Evolutionary conservation across 2,888 invertebrate species (phyloP).

Genomic region (Brachynemurus nebulosus): DNA sequence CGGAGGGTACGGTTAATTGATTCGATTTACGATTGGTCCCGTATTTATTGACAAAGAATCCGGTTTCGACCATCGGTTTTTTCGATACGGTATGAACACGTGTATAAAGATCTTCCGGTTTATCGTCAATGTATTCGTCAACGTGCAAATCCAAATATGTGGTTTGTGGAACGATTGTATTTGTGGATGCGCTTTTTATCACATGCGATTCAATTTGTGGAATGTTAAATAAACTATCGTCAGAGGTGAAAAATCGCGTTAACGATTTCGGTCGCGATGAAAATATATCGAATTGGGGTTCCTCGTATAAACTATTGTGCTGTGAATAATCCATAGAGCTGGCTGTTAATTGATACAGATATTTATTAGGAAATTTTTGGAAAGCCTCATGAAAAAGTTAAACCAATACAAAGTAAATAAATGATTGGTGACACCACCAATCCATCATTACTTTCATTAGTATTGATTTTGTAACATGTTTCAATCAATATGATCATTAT

Average conservation of each 20-base stretch:
- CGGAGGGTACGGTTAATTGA: neutral
- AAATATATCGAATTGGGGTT: constrained; percentile 23
- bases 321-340: constrained; percentile 10
- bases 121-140: constrained; percentile 9
- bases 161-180: constrained; percentile 1
- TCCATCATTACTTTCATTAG: too few species aligned
- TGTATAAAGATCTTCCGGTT: constrained; percentile 24
- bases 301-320: constrained; percentile 6
- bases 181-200: neutral
- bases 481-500: too few species aligned
- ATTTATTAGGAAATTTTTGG: too few species aligned
- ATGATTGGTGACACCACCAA: too few species aligned
- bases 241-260: constrained; percentile 29
- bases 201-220: constrained; percentile 1
- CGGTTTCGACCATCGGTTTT: constrained; percentile 1
- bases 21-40: neutral
- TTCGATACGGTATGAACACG: constrained; percentile 13
- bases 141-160: constrained; percentile 7
- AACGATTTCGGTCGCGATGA: constrained; percentile 30
- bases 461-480: too few species aligned
- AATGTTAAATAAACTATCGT: constrained; percentile 29
- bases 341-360: constrained; percentile 7
- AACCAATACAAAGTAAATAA: too few species aligned
- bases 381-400: too few species aligned
- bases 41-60: neutral